phyloP scores from a whole-genome alignment of 1,140 invertebrate genomes.

The Drosophila bipectinata region DNA sequence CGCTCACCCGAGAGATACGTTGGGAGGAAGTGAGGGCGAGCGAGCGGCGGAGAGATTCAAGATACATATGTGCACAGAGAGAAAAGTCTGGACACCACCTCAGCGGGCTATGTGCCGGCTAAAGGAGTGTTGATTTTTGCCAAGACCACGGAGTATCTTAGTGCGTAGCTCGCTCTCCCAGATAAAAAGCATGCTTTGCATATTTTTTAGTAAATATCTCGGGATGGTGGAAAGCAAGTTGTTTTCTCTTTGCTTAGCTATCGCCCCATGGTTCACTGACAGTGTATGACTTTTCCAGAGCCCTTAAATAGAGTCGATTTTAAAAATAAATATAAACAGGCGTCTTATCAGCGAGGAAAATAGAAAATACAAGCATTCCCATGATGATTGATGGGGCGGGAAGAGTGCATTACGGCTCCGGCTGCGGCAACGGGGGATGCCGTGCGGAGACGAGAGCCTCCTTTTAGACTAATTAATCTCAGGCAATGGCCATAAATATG shows the following conservation, averaged over 20 bases:
- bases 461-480: not conserved
- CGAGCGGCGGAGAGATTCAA: not conserved
- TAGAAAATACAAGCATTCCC: not conserved
- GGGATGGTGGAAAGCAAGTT: not conserved
- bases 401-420: not conserved
- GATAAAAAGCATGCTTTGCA: not conserved
- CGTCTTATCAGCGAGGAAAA: constrained; percentile 22
- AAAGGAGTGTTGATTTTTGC: constrained; percentile 2
- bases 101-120: not conserved
- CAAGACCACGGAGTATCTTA: not conserved
- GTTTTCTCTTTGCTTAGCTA: not conserved
- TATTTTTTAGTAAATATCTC: not conserved
- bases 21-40: not conserved
- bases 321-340: constrained; percentile 20
- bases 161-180: not conserved
- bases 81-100: constrained; percentile 3
- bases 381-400: constrained; percentile 5
- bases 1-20: constrained; percentile 10
- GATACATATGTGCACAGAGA: constrained; percentile 11
- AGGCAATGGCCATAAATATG: not conserved
- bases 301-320: constrained; percentile 12
- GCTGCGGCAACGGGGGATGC: not conserved
- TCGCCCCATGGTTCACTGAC: not conserved
- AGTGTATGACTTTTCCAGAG: constrained; percentile 1
- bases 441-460: no score